phyloP scores from a whole-genome alignment of 1,140 invertebrate genomes.

The Trialeurodes vaporariorum region DNA sequence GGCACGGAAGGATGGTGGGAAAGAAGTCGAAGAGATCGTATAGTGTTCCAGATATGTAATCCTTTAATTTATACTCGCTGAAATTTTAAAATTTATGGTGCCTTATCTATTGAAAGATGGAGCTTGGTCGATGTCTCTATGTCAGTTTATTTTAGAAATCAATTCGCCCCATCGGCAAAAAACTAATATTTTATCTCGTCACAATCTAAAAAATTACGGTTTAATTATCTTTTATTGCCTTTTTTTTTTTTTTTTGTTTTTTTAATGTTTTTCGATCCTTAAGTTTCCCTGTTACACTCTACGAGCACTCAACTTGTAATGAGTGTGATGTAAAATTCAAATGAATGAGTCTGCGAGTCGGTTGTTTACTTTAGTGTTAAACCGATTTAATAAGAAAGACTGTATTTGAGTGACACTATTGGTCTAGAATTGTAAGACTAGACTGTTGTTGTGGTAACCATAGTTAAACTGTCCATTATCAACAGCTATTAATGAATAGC shows the following conservation, averaged over 20 bases:
- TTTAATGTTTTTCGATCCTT: neutral
- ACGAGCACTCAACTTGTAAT: neutral
- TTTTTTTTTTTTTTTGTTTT: neutral
- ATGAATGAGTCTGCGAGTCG: too few species aligned
- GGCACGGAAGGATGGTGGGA: neutral
- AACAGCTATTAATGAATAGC: too few species aligned
- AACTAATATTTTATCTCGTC: neutral
- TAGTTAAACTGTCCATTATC: neutral
- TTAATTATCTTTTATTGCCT: neutral
- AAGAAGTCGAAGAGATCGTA: neutral
- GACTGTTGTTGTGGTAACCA: neutral
- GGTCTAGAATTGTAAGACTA: neutral
- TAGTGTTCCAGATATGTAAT: neutral
- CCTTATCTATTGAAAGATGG: neutral
- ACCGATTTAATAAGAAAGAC: neutral
- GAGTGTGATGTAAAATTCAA: neutral
- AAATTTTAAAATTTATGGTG: neutral
- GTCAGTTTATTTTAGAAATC: neutral
- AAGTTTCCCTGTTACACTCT: neutral
- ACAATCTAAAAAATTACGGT: neutral
- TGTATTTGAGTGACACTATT: neutral
- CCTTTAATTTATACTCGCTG: neutral
- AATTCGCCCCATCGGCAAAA: neutral
- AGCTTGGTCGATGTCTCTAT: neutral
- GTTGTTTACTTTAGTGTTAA: neutral